Evolutionary conservation across 2,113 vertebrate species (phyloP).

Genomic region (Butastur rufipennis): DNA sequence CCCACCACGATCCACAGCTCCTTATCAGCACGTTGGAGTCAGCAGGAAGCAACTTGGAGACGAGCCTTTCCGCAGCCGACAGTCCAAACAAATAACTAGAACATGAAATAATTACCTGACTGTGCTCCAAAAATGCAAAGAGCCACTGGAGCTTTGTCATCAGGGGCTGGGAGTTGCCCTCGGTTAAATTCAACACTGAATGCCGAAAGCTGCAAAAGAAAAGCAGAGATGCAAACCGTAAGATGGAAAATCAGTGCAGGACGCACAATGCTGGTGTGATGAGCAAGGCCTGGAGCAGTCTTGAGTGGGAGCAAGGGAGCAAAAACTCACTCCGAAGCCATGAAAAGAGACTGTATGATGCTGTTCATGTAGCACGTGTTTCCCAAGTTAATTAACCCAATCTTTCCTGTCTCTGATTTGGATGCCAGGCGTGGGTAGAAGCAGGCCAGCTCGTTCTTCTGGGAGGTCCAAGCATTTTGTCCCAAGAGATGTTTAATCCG

Average conservation of each 20-base stretch:
- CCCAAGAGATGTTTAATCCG: slow-evolving; percentile 80
- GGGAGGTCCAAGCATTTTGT: slow-evolving; percentile 82
- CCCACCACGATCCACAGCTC: slow-evolving; percentile 19
- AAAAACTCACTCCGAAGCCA: slow-evolving; percentile 81
- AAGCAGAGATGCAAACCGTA: background rate
- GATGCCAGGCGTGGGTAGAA: slow-evolving; percentile 78
- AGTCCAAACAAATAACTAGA: slow-evolving; percentile 58
- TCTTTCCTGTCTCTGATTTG: slow-evolving; percentile 83
- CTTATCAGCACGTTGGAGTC: background rate
- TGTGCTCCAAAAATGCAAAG: slow-evolving; percentile 84
- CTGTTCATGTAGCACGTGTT: slow-evolving; percentile 88
- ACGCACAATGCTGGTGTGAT: rapidly evolving
- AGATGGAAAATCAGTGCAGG: background rate
- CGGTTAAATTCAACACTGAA: slow-evolving; percentile 75
- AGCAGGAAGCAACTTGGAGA: slow-evolving; percentile 56
- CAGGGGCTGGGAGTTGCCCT: slow-evolving; percentile 80
- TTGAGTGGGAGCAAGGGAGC: background rate
- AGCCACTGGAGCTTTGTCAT: slow-evolving; percentile 84
- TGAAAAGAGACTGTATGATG: slow-evolving; percentile 82
- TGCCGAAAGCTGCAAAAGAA: slow-evolving; percentile 76
- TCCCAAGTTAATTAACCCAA: slow-evolving; percentile 81
- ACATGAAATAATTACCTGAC: slow-evolving; percentile 76
- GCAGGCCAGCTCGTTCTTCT: slow-evolving; percentile 77
- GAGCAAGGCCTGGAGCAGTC: background rate
- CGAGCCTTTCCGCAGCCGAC: slow-evolving; percentile 49